A percentile compares a stretch with the other conserved stretches of the same genome.
phyloP scores from a whole-genome alignment of 1,140 invertebrate genomes.

The Potamilus streckersoni region DNA sequence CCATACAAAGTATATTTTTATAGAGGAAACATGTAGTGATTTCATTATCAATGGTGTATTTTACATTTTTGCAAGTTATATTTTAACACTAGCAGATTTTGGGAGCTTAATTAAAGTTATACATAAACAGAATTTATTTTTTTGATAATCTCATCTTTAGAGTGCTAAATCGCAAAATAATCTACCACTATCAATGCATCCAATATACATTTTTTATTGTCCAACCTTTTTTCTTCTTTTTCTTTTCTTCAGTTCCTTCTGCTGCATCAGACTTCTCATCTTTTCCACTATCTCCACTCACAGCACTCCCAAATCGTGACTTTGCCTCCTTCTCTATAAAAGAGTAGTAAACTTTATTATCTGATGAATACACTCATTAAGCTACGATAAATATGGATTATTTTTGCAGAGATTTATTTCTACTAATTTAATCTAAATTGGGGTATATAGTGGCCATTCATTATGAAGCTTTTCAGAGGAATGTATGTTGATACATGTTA shows the following conservation, averaged over 20 bases:
- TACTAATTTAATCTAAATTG: too few relatives aligned
- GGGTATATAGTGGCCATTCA: too few relatives aligned
- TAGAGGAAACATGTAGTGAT: too few relatives aligned
- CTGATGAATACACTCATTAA: too few relatives aligned
- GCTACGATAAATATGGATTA: too few relatives aligned
- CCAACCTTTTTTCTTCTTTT: slow-evolving; percentile 24
- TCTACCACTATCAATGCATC: background rate
- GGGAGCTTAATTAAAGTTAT: background rate
- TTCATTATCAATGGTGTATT: too few relatives aligned
- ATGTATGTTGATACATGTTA: too few relatives aligned
- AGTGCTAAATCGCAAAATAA: background rate
- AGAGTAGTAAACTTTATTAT: too few relatives aligned
- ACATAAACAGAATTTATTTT: background rate
- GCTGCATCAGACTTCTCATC: slow-evolving; percentile 1
- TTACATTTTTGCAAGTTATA: background rate
- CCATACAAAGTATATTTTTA: too few relatives aligned
- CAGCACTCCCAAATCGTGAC: slow-evolving; percentile 8
- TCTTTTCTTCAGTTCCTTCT: slow-evolving; percentile 1
- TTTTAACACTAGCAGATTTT: background rate
- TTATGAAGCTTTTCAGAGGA: too few relatives aligned
- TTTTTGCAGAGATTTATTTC: too few relatives aligned
- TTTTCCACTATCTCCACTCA: slow-evolving; percentile 10
- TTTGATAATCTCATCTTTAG: background rate
- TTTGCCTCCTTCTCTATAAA: slow-evolving; percentile 7
- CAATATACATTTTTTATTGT: background rate